Percentiles rank a stretch among this genome's conserved stretches.
These are phyloP conservation scores for Ormyrus nitidulus DNA, from an alignment of 2,888 invertebrate species.

Conservation along the genomic window DNA sequence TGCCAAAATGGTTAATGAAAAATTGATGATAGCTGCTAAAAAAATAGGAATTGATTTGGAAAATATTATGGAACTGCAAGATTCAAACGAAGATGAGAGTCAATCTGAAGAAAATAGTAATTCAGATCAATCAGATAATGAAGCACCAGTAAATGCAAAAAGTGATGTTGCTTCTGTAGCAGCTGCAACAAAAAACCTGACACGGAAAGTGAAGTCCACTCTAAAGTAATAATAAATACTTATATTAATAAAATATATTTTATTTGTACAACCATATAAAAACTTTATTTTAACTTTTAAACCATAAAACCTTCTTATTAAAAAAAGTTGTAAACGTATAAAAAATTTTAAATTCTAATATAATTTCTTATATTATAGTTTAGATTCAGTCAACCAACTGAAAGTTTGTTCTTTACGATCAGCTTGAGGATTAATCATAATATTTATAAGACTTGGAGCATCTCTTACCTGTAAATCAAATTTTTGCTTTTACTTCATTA, in stretches of 20 bases:
- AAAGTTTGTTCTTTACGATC: slow-evolving; percentile 94
- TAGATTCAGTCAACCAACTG: slow-evolving; percentile 95
- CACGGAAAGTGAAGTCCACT: not conserved
- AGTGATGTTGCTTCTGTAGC: not conserved
- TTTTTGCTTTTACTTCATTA: no score
- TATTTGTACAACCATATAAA: not conserved
- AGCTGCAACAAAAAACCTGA: slow-evolving; percentile 28
- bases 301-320: slow-evolving; percentile 24
- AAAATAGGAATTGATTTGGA: slow-evolving; percentile 48
- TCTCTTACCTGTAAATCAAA: slow-evolving; percentile 77
- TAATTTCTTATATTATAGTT: slow-evolving; percentile 81
- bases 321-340: slow-evolving; percentile 10
- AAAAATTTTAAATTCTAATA: not conserved
- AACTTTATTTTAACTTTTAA: slow-evolving; percentile 27
- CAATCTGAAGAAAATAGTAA: not conserved
- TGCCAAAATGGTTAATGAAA: slow-evolving; percentile 45
- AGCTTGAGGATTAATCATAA: slow-evolving; percentile 91
- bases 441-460: slow-evolving; percentile 91
- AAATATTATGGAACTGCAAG: slow-evolving; percentile 1
- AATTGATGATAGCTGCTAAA: slow-evolving; percentile 40
- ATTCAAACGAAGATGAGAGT: not conserved
- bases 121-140: not conserved
- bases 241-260: not conserved
- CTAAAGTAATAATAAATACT: slow-evolving; percentile 9
- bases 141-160: not conserved